These are phyloP conservation scores for Fragum whitleyi DNA, from an alignment of 2,888 invertebrate genomes.

Conservation along the genomic window DNA sequence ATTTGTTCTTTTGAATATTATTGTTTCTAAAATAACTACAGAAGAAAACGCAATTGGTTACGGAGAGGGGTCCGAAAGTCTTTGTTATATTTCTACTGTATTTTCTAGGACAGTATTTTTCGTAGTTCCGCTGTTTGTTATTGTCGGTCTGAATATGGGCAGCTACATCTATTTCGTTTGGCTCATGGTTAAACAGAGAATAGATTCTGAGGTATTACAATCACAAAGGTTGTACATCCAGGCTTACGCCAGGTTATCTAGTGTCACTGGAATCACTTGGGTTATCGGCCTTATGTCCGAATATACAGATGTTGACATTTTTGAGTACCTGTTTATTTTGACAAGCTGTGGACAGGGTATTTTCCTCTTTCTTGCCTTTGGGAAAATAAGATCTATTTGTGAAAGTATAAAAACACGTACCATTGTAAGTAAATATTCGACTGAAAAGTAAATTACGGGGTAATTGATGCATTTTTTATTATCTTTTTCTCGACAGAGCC, in stretches of 20 bases:
- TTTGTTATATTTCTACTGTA: not conserved
- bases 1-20: not conserved
- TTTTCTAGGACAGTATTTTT: not conserved
- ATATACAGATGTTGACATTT: not conserved
- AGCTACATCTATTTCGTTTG: constrained; percentile 1
- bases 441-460: too few relatives aligned
- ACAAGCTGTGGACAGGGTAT: not conserved
- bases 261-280: constrained; percentile 8
- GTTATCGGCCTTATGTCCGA: not conserved
- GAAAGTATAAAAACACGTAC: not conserved
- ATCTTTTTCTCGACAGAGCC: too few relatives aligned
- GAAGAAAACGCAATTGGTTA: not conserved
- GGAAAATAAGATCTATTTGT: not conserved
- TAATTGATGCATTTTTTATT: too few relatives aligned
- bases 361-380: not conserved
- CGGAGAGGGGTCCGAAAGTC: not conserved
- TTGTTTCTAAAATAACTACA: not conserved
- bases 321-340: not conserved
- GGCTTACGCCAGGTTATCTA: not conserved
- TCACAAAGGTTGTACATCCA: not conserved
- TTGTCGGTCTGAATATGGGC: not conserved
- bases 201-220: not conserved
- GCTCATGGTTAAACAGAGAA: not conserved
- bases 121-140: not conserved
- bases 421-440: not conserved